Evolutionary conservation across 2,797 vertebrate genomes (phyloP).

Genomic region (Tolypeutes matacus): DNA sequence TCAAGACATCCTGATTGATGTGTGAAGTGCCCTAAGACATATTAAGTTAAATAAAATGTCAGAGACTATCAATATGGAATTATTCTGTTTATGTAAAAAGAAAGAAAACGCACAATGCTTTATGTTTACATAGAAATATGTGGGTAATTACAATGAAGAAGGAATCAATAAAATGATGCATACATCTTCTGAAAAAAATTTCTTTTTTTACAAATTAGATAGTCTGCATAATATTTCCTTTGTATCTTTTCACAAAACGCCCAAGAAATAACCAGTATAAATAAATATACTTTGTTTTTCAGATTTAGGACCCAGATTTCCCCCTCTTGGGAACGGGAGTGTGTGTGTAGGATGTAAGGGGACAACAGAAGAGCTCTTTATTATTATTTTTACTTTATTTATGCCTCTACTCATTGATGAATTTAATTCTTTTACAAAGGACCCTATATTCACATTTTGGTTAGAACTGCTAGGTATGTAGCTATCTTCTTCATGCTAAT

Average conservation of each 20-base stretch:
- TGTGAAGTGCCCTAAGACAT: neutral
- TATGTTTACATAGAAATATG: neutral
- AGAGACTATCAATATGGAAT: neutral
- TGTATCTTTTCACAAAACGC: neutral
- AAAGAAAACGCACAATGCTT: neutral
- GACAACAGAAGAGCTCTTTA: neutral
- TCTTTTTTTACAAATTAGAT: neutral
- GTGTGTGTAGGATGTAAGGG: neutral
- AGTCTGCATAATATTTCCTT: neutral
- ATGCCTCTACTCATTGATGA: neutral
- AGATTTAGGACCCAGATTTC: neutral
- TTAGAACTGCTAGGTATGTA: neutral
- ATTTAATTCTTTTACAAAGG: neutral
- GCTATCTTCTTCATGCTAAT: neutral
- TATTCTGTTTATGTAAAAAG: neutral
- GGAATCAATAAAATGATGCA: neutral
- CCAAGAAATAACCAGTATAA: neutral
- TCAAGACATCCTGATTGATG: neutral
- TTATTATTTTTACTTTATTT: neutral
- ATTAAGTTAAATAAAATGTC: neutral
- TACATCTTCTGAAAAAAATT: neutral
- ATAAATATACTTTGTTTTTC: neutral
- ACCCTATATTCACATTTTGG: neutral
- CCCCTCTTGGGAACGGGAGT: neutral
- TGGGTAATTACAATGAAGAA: neutral